Percentiles rank a stretch among this genome's conserved stretches.
phyloP scores from a whole-genome alignment of 2,113 vertebrate genomes.

The Vireo altiloquus region DNA sequence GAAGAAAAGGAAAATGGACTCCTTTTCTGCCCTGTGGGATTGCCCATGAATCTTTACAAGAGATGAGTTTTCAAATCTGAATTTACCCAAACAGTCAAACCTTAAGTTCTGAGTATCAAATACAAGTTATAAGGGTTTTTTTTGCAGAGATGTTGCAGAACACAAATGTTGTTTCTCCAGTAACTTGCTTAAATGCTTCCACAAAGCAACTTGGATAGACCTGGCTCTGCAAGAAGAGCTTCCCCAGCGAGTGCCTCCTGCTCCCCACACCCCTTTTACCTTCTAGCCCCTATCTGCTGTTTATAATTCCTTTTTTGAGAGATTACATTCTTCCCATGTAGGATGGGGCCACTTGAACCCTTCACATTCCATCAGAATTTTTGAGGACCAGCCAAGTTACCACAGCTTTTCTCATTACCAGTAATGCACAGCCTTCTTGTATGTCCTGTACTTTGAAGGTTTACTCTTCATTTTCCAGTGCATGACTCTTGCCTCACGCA shows the following conservation, averaged over 20 bases:
- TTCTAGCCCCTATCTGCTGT: conserved; percentile 36
- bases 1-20: neutral
- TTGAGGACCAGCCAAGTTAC: conserved; percentile 44
- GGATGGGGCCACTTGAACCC: neutral
- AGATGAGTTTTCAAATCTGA: neutral
- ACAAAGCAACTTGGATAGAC: neutral
- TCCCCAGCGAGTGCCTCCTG: neutral
- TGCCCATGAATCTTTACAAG: neutral
- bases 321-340: conserved; percentile 25
- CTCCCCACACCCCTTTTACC: neutral
- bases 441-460: neutral
- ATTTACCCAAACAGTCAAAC: neutral
- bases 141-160: neutral
- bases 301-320: conserved; percentile 43
- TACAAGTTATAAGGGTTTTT: neutral
- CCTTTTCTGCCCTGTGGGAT: neutral
- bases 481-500: neutral
- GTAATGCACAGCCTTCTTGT: neutral
- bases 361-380: conserved; percentile 36
- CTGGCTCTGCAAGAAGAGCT: neutral
- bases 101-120: neutral
- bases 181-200: neutral
- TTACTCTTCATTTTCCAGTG: neutral
- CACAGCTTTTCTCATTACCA: neutral
- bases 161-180: neutral